Conservation (phyloP, 2,888 invertebrate species). For the Dasypolia templi region DNA sequence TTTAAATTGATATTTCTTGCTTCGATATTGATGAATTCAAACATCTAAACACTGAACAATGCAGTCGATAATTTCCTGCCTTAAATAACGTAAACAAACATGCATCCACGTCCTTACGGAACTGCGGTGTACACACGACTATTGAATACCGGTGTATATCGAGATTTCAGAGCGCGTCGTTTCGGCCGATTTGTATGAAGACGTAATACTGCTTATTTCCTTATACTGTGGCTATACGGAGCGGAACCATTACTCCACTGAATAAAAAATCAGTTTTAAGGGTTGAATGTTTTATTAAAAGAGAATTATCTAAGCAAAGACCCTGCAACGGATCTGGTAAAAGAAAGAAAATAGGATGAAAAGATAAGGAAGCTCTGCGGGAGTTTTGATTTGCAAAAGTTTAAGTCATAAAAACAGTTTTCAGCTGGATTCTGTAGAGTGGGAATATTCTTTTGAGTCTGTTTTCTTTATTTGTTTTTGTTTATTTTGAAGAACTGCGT, state of each 20-base stretch:
- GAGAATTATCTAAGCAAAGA: slow-evolving; percentile 47
- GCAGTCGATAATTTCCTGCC: no score
- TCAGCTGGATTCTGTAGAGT: slow-evolving; percentile 27
- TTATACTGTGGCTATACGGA: no score
- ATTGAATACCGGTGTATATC: no score
- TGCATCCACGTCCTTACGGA: no score
- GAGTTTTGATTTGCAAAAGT: slow-evolving; percentile 57
- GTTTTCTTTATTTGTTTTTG: slow-evolving; percentile 19
- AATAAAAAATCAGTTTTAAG: slow-evolving; percentile 49
- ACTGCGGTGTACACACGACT: no score
- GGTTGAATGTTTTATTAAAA: slow-evolving; percentile 50
- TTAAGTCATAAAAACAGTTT: slow-evolving; percentile 47
- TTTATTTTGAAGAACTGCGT: slow-evolving; percentile 29
- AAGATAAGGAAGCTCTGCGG: slow-evolving; percentile 27
- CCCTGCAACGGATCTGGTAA: slow-evolving; percentile 26
- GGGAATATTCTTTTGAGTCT: slow-evolving; percentile 13
- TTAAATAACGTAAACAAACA: no score
- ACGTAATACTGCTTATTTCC: no score
- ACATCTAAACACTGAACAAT: no score
- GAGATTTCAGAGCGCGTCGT: no score
- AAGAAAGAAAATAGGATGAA: slow-evolving; percentile 41
- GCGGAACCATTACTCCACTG: slow-evolving; percentile 42
- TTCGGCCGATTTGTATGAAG: no score
- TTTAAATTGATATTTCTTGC: no score
- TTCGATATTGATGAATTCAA: no score